These are phyloP conservation scores for Caenorhabditis tropicalis DNA, from an alignment of 1,140 invertebrate species.

Conservation along the genomic window DNA sequence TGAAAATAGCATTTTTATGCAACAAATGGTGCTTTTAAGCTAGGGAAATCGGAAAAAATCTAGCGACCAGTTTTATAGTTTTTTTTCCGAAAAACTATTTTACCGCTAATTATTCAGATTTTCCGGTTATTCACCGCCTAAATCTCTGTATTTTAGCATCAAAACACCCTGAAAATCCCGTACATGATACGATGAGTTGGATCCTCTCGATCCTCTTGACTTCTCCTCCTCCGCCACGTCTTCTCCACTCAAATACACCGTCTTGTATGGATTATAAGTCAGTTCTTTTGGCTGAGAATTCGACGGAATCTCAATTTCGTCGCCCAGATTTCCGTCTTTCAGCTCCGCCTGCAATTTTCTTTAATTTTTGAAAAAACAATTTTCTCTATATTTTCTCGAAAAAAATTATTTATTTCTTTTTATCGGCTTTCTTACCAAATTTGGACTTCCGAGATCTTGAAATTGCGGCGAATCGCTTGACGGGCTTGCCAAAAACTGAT, in stretches of 20 bases:
- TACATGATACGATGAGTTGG: slow-evolving; percentile 4
- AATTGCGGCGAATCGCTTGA: neutral
- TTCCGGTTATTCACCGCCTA: too few relatives aligned
- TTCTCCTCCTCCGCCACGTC: neutral
- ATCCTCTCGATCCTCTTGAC: neutral
- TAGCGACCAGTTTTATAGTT: too few relatives aligned
- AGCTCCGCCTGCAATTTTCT: neutral
- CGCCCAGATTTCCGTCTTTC: neutral
- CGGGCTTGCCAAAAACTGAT: neutral
- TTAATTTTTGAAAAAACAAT: too few relatives aligned
- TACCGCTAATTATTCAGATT: too few relatives aligned
- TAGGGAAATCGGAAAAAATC: too few relatives aligned
- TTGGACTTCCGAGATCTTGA: neutral
- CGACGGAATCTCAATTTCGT: neutral
- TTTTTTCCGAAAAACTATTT: too few relatives aligned
- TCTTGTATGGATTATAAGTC: neutral
- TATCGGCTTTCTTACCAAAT: neutral
- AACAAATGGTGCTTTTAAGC: too few relatives aligned
- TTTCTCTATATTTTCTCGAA: too few relatives aligned
- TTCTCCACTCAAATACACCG: neutral
- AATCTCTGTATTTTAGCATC: too few relatives aligned
- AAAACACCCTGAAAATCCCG: neutral
- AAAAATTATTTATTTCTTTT: neutral
- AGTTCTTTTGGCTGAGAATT: neutral
- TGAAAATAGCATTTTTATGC: neutral